Base-by-base conservation (phyloP, 2,113 vertebrate species). In the Trematomus loennbergii region DNA sequence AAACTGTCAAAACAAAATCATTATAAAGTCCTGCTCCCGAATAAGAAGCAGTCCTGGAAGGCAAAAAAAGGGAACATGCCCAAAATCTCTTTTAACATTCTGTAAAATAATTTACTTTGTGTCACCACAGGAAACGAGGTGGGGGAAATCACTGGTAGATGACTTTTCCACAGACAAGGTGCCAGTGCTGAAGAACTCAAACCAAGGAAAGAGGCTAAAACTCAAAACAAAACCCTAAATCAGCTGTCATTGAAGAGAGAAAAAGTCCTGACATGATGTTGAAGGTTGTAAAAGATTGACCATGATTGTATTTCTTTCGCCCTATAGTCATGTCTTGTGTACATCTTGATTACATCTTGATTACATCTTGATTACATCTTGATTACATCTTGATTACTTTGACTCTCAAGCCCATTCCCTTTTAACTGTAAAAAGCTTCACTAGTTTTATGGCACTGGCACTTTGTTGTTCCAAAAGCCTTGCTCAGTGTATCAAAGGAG, bases 101-200 rank as follows among this genome's bases (percentile, higher is more conserved):
- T 49, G 29, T 54, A 25, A 17, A 40, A 86, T 66, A 48, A 62
- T 20, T 78, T 8, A 67, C 55, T 70, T 55, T 57, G 66, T 73
- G 43, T 70, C 49, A 72, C 50, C 76, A 70, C 25, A 18, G 59
- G 15, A 67, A 78, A 73, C 46, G 65, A 16, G 36, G 22, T 25
- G 25, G 62, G 71, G n/a, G 43, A 60, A 61, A 54, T 53, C 17
- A 77, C 52, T 53, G 25, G 54, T 64, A n/a, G 46, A 20, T 22
- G n/a, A 81, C 46, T 73, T 81, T 63, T 45, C 36, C 48, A 58
- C 64, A 60, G 46, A 79, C 53, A 81, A 18, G 12, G 76, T 69
- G 55, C 69, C 75, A 61, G 50, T 29, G 78, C 67, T 70, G 75
- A 45, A 79, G 70, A 52, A 12, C 17, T 55, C 59, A 65, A 80